Percentiles rank a stretch among this genome's conserved stretches.
Conservation (phyloP, 2,797 vertebrate species). For the Hybognathus amarus region DNA sequence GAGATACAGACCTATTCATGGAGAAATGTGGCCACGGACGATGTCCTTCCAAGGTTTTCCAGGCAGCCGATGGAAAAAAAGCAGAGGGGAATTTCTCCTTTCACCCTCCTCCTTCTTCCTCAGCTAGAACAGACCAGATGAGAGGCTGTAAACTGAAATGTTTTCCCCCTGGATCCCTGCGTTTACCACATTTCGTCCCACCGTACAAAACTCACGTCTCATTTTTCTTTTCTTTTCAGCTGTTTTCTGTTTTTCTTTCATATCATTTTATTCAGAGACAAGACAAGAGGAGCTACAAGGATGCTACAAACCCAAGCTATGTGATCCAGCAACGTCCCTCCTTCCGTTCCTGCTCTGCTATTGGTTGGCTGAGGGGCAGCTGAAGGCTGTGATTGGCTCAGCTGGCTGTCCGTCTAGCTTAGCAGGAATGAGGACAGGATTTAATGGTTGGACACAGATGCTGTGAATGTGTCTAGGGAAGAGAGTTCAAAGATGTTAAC, state of each 20-base stretch:
- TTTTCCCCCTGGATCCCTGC: background rate
- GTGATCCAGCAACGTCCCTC: constrained; percentile 62
- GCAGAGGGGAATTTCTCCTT: constrained; percentile 65
- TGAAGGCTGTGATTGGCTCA: constrained; percentile 69
- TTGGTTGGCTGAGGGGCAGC: constrained; percentile 69
- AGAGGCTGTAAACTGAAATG: constrained; percentile 67
- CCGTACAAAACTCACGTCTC: constrained; percentile 31
- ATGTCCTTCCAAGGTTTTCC: constrained; percentile 62
- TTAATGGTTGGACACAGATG: constrained; percentile 77
- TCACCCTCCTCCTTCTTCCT: constrained; percentile 54
- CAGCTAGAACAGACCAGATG: constrained; percentile 70
- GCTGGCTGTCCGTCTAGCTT: constrained; percentile 70
- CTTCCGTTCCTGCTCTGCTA: constrained; percentile 61
- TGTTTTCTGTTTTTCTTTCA: constrained; percentile 30
- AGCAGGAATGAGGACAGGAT: constrained; percentile 78
- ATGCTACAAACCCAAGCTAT: constrained; percentile 77
- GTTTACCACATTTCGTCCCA: background rate
- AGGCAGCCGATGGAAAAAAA: constrained; percentile 62
- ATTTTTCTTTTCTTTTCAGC: constrained; percentile 54
- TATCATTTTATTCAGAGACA: constrained; percentile 65
- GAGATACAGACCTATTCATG: constrained; percentile 66
- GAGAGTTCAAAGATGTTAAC: constrained; percentile 74
- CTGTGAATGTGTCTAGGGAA: constrained; percentile 79
- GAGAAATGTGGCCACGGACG: constrained; percentile 63
- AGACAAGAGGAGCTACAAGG: constrained; percentile 73